Conservation (phyloP, 2,888 invertebrate species). For the Tiliacea citrago region DNA sequence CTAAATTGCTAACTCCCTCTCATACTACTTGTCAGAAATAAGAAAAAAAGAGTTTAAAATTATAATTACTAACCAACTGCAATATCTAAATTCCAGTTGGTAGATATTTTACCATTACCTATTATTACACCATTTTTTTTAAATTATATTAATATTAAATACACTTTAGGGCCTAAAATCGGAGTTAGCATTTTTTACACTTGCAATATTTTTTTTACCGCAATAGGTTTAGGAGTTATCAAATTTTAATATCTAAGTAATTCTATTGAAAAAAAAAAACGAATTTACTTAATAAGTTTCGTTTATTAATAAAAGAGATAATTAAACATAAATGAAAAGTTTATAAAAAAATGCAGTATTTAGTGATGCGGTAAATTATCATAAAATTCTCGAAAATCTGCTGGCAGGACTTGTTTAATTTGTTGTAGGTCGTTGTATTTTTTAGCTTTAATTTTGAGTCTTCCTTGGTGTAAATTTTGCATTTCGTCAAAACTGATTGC, state of each 20-base stretch:
- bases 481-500: slow-evolving; percentile 1
- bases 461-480: slow-evolving; percentile 18
- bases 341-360: background rate
- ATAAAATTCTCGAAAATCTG: background rate
- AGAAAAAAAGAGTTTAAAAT: background rate
- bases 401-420: background rate
- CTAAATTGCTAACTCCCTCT: slow-evolving; percentile 4
- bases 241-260: background rate
- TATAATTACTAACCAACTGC: slow-evolving; percentile 1
- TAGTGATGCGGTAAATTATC: slow-evolving; percentile 2
- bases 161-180: background rate
- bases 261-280: background rate
- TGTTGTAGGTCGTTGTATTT: slow-evolving; percentile 1
- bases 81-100: background rate
- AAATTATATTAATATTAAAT: background rate
- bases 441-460: slow-evolving; percentile 11
- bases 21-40: slow-evolving; percentile 5
- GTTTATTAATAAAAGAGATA: background rate
- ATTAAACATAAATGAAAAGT: background rate
- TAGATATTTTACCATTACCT: background rate
- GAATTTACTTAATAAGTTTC: background rate
- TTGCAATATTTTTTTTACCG: background rate
- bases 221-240: background rate
- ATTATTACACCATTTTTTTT: background rate
- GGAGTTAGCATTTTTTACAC: slow-evolving; percentile 5